These are phyloP conservation scores for Centropyge bicolor DNA, from an alignment of 2,797 vertebrate genomes.

Conservation along the genomic window DNA sequence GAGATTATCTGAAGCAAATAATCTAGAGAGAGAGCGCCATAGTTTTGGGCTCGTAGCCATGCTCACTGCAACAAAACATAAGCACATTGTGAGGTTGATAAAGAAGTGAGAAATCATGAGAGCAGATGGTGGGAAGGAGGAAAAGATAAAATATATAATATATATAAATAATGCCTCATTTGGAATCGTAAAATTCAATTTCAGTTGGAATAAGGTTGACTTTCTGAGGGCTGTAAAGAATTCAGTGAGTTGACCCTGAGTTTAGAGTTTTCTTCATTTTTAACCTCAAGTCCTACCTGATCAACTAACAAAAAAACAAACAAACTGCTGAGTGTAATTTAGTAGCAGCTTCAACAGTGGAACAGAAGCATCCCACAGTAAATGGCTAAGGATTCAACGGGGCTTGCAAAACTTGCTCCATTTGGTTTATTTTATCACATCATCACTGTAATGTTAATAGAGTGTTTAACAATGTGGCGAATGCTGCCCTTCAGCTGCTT, in stretches of 20 bases:
- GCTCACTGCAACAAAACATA: slow-evolving; percentile 31
- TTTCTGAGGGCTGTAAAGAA: not conserved
- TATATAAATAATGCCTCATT: slow-evolving; percentile 1
- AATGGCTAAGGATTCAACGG: not conserved
- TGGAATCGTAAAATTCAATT: slow-evolving; percentile 12
- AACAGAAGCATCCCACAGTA: not conserved
- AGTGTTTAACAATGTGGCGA: slow-evolving; percentile 24
- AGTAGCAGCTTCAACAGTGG: not conserved
- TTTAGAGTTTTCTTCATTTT: not conserved
- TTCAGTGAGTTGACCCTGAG: not conserved
- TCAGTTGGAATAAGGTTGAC: not conserved
- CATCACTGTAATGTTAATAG: slow-evolving; percentile 23
- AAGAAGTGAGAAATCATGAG: slow-evolving; percentile 10
- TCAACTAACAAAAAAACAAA: not conserved
- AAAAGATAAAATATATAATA: not conserved
- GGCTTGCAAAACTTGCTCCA: not conserved
- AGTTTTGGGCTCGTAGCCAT: slow-evolving; percentile 48
- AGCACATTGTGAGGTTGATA: slow-evolving; percentile 7
- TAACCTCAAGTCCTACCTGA: not conserved
- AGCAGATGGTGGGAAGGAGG: not conserved
- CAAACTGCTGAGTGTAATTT: not conserved
- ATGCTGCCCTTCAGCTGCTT: slow-evolving; percentile 13
- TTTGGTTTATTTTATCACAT: slow-evolving; percentile 24
- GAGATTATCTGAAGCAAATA: slow-evolving; percentile 82
- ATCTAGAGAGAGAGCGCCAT: slow-evolving; percentile 68